These are phyloP conservation scores for Hyles euphorbiae DNA, from an alignment of 1,140 invertebrate genomes.

Conservation along the genomic window DNA sequence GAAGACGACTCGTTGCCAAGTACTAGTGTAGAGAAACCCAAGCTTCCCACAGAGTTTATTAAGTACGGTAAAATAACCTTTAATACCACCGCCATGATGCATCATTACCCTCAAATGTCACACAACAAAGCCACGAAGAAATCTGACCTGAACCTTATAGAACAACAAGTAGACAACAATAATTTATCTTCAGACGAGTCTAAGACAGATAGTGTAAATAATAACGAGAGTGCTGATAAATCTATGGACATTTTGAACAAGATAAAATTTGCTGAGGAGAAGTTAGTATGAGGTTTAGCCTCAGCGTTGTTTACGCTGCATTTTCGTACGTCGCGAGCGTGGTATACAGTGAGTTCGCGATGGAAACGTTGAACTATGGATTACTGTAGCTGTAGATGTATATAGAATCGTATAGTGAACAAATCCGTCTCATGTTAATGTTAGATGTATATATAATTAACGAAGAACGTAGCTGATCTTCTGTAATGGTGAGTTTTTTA, in stretches of 20 bases:
- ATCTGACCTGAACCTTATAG: slow-evolving; percentile 45
- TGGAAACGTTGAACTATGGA: too few relatives aligned
- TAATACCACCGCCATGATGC: slow-evolving; percentile 64
- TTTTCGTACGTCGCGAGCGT: slow-evolving; percentile 43
- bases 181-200: slow-evolving; percentile 32
- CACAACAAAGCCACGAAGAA: slow-evolving; percentile 42
- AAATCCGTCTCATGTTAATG: slow-evolving; percentile 7
- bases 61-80: slow-evolving; percentile 69
- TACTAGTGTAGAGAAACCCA: slow-evolving; percentile 43
- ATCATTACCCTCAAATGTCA: slow-evolving; percentile 63
- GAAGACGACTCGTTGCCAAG: slow-evolving; percentile 46
- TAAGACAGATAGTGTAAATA: slow-evolving; percentile 46
- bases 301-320: slow-evolving; percentile 46
- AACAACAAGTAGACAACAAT: slow-evolving; percentile 46
- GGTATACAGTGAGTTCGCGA: slow-evolving; percentile 28
- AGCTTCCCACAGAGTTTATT: slow-evolving; percentile 48
- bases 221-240: slow-evolving; percentile 45
- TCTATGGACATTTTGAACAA: slow-evolving; percentile 41
- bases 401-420: slow-evolving; percentile 1
- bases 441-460: slow-evolving; percentile 2
- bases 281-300: slow-evolving; percentile 67
- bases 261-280: slow-evolving; percentile 66
- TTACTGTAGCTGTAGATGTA: not conserved
- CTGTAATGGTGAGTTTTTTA: slow-evolving; percentile 9
- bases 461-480: too few relatives aligned